phyloP scores from a whole-genome alignment of 2,888 invertebrate genomes.

The Teleiodes luculella region DNA sequence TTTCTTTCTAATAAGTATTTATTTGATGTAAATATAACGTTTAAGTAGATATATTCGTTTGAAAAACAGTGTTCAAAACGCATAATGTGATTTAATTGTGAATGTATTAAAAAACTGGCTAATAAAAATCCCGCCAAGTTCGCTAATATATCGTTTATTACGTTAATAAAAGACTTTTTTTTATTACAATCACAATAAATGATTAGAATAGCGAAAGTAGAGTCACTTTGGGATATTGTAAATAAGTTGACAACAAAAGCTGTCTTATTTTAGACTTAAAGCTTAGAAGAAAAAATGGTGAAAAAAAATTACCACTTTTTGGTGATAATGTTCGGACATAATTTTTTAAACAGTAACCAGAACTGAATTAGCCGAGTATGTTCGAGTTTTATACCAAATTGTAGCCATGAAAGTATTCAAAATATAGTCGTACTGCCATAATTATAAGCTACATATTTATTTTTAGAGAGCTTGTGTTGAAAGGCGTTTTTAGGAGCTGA shows the following conservation, averaged over 20 bases:
- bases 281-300: background rate
- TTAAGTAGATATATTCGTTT: no score
- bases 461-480: slow-evolving; percentile 39
- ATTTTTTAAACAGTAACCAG: background rate
- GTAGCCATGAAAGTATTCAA: slow-evolving; percentile 21
- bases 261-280: slow-evolving; percentile 1
- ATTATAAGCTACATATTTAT: slow-evolving; percentile 41
- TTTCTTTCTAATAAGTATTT: no score
- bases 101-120: no score
- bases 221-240: background rate
- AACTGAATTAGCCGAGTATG: background rate
- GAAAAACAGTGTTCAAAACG: no score
- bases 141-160: no score
- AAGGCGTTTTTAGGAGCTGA: slow-evolving; percentile 13
- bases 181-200: no score
- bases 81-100: no score
- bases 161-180: no score
- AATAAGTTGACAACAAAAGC: background rate
- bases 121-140: no score
- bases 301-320: background rate
- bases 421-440: slow-evolving; percentile 45
- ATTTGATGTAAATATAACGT: no score
- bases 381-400: slow-evolving; percentile 4
- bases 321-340: background rate
- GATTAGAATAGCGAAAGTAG: no score